Percentiles rank a stretch among this genome's conserved stretches.
Evolutionary conservation across 2,797 vertebrate genomes (phyloP).

Genomic region (Myotis vivesi): DNA sequence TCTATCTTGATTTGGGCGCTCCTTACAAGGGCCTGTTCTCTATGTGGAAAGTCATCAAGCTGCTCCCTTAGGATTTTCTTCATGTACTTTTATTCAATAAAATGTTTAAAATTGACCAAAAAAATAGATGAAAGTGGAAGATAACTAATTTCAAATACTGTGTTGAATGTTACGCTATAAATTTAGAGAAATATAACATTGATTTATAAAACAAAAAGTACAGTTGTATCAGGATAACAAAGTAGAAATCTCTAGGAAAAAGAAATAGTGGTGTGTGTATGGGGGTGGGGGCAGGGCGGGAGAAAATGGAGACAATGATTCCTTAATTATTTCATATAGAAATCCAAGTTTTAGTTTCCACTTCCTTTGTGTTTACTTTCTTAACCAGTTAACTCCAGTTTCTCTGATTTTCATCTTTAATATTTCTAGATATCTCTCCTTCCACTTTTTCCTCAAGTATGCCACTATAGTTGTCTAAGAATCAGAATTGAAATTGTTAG

Average conservation of each 20-base stretch:
- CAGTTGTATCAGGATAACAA: background rate
- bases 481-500: background rate
- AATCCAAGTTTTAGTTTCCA: background rate
- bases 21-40: background rate
- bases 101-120: background rate
- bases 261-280: background rate
- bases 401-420: background rate
- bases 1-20: conserved; percentile 8
- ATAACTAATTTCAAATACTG: background rate
- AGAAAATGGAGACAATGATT: rapidly evolving
- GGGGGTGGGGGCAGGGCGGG: too few relatives aligned
- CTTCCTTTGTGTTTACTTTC: background rate
- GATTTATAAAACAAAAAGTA: background rate
- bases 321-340: background rate
- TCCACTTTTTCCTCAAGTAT: background rate
- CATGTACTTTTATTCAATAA: background rate
- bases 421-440: background rate
- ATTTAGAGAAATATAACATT: background rate
- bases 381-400: background rate
- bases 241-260: background rate
- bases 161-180: background rate
- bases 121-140: background rate
- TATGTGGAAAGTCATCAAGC: conserved; percentile 26
- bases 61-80: background rate
- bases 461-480: background rate